Conservation (phyloP, 2,888 invertebrate species). For the Orthosia gothica region DNA sequence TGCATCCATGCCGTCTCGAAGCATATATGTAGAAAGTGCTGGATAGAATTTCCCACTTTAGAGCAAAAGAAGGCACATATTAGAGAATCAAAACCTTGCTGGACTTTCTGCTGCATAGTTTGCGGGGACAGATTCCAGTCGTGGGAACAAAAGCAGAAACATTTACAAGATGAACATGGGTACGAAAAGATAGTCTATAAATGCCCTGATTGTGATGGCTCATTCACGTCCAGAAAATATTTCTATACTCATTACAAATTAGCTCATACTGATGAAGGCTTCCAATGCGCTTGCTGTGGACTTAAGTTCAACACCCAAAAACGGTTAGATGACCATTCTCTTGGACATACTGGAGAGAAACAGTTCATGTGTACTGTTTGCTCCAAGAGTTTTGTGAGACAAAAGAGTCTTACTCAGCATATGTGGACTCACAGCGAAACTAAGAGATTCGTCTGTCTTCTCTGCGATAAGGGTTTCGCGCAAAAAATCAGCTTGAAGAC, state of each 20-base stretch:
- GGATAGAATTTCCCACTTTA: conserved; percentile 78
- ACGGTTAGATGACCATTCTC: conserved; percentile 83
- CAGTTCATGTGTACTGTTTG: conserved; percentile 86
- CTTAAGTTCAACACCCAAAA: conserved; percentile 78
- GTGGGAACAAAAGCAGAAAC: conserved; percentile 83
- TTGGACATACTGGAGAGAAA: conserved; percentile 89
- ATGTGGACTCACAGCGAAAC: conserved; percentile 86
- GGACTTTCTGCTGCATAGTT: conserved; percentile 79
- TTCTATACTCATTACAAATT: conserved; percentile 83
- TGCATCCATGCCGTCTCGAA: conserved; percentile 78
- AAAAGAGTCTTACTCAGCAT: conserved; percentile 84
- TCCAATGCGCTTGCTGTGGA: conserved; percentile 81
- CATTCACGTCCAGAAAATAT: conserved; percentile 75
- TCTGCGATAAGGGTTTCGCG: conserved; percentile 84
- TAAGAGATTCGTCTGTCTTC: conserved; percentile 80
- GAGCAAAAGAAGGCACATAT: conserved; percentile 80
- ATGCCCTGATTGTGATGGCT: conserved; percentile 81
- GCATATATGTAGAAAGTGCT: conserved; percentile 82
- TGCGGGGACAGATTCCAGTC: conserved; percentile 85
- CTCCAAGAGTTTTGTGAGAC: conserved; percentile 88
- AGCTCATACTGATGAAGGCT: conserved; percentile 80
- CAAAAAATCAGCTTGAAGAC: conserved; percentile 84
- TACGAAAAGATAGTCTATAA: conserved; percentile 74
- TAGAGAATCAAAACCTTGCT: conserved; percentile 78
- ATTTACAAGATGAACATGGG: conserved; percentile 78